Base-by-base conservation (phyloP, 2,888 invertebrate genomes). In the Agonopterix heracliana region DNA sequence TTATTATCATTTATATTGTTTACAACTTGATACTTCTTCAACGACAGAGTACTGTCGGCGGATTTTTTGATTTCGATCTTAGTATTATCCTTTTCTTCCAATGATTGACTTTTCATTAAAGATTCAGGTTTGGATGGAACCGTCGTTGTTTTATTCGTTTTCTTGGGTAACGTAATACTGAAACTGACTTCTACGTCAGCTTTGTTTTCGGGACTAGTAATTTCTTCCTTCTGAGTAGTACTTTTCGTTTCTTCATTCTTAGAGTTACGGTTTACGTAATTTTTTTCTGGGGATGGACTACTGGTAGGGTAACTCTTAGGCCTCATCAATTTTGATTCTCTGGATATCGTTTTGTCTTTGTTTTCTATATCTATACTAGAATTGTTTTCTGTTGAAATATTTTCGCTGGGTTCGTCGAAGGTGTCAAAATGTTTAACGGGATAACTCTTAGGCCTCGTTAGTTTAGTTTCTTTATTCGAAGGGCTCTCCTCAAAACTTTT, bases 301-400 rank as follows among this genome's bases (percentile, higher is more conserved):
- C 79, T 78, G 5, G 81, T 81, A n/a, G 91, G 92, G 66, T 91
- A 92, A 68, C 91, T 91, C 63, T 91, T 91, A 12, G 91, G 91
- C 26, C 91, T 81, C 50, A 89, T 76, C 44, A 91, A 68, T 61
- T 79, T 84, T 1, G 89, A 88, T 64, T 89, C 89, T 50, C 74
- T 69, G 26, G 66, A 61, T 45, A 64, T 53, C 48, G 63, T 65
- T 49, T 63, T 71, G 46, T 77, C 74, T 54, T 66, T 68, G 50
- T 41, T 54, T 34, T 80, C 77, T 49, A 50, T 53, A 38, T 76
- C 74, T 54, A 66, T 71, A 50, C 55, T 59, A 34, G 64, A 59
- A 12, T 56, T 56, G 53, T 55, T 64, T 49, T 78, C 72, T 1
- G 71, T 62, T 34, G 62, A 51, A 10, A 50, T 51, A 49, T 60